Conservation (phyloP, 2,113 vertebrate genomes). For the Aix galericulata region DNA sequence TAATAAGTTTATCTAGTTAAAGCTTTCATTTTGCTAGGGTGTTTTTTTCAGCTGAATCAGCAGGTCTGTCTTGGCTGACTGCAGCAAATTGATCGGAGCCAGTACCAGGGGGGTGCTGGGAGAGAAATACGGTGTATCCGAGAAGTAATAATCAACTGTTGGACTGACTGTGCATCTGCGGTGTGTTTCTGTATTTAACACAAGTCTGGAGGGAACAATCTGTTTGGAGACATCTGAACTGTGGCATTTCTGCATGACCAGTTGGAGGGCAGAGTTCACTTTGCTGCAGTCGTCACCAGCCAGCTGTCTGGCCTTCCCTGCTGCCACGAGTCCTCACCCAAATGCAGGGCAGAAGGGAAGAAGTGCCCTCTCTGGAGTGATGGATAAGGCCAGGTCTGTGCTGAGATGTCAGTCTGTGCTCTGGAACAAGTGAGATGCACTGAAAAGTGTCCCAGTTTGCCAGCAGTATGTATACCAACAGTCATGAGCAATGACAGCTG, state of each 20-base stretch:
- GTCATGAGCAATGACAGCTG: rapidly evolving
- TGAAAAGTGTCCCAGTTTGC: not conserved
- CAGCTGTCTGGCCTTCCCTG: not conserved
- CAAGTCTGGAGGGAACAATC: not conserved
- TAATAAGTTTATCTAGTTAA: not conserved
- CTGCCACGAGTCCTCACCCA: not conserved
- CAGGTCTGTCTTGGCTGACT: not conserved
- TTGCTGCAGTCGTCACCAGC: not conserved
- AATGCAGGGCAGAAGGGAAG: not conserved
- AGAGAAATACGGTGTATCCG: rapidly evolving
- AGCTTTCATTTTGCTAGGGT: not conserved
- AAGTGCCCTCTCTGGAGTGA: not conserved
- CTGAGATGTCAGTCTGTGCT: not conserved
- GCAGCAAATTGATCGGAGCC: not conserved
- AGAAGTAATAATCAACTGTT: not conserved
- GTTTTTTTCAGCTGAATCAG: not conserved
- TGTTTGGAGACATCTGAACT: not conserved
- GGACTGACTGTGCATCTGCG: not conserved
- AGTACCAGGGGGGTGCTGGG: not conserved
- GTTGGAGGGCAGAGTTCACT: not conserved
- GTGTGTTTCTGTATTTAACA: not conserved
- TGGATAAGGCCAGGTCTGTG: not conserved
- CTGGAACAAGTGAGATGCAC: not conserved
- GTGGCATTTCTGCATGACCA: not conserved
- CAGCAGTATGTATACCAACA: rapidly evolving